A percentile compares a stretch with the other conserved stretches of the same genome.
Conservation (phyloP, 2,888 invertebrate species). For the Nemurella pictetii region DNA sequence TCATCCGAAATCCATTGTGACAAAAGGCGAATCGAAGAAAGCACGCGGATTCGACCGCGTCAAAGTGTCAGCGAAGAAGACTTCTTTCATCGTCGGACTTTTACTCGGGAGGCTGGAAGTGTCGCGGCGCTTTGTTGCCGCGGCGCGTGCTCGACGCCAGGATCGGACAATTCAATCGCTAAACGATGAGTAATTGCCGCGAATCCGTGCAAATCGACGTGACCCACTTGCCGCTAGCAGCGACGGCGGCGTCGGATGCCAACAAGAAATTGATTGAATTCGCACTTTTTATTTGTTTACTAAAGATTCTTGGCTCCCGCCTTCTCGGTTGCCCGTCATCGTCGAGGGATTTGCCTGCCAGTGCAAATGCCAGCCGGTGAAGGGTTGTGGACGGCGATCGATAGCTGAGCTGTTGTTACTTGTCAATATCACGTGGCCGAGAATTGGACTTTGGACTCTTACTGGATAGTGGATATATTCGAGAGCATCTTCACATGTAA, state of each 20-base stretch:
- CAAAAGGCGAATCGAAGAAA: not conserved
- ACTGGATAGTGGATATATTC: too few species aligned
- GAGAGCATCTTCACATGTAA: too few species aligned
- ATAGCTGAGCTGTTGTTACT: too few species aligned
- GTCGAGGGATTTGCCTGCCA: too few species aligned
- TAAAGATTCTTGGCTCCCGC: not conserved
- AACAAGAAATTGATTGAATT: not conserved
- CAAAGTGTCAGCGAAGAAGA: not conserved
- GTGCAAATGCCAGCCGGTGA: too few species aligned
- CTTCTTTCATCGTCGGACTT: not conserved
- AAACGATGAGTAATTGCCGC: not conserved
- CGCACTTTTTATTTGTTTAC: not conserved
- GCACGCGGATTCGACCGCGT: not conserved
- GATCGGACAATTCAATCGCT: not conserved
- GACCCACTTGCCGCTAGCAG: not conserved
- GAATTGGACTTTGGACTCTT: too few species aligned
- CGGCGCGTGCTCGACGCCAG: not conserved
- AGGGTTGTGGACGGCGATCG: too few species aligned
- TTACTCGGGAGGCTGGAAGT: not conserved
- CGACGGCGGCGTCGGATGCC: not conserved
- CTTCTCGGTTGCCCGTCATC: too few species aligned
- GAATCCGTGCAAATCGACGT: not conserved
- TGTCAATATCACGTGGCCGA: too few species aligned
- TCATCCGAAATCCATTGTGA: not conserved
- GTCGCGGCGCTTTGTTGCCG: not conserved